Evolutionary conservation across 2,888 invertebrate genomes (phyloP).

Genomic region (Tholera decimalis): DNA sequence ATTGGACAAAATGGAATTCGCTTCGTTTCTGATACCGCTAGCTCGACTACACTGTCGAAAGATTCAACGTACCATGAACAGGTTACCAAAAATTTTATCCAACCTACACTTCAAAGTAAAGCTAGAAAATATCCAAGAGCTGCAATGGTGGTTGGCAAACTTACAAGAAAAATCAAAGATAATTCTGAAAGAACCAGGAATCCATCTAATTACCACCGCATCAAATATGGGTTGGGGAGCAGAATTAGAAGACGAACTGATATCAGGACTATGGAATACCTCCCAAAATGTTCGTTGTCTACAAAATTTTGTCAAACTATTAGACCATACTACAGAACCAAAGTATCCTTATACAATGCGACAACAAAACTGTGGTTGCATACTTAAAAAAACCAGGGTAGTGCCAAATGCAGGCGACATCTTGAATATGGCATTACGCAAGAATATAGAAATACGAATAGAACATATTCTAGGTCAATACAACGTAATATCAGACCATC

Average conservation of each 20-base stretch:
- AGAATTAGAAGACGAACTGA: slow-evolving; percentile 5
- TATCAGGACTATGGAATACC: background rate
- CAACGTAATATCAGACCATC: too few species aligned
- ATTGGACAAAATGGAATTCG: slow-evolving; percentile 15
- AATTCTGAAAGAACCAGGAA: slow-evolving; percentile 2
- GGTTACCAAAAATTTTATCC: background rate
- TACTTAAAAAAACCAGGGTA: slow-evolving; percentile 5
- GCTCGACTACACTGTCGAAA: slow-evolving; percentile 1
- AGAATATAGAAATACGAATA: too few species aligned
- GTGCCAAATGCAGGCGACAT: too few species aligned
- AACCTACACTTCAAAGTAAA: background rate
- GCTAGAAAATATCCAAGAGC: background rate
- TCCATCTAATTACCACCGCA: background rate
- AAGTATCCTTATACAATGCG: slow-evolving; percentile 5
- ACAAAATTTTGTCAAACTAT: background rate
- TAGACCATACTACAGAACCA: background rate
- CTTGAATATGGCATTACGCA: too few species aligned
- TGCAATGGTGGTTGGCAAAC: background rate
- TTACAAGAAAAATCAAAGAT: background rate
- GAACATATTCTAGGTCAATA: too few species aligned
- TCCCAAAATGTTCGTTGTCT: background rate
- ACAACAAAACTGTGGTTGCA: slow-evolving; percentile 2
- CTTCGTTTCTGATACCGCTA: slow-evolving; percentile 1
- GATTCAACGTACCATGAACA: background rate
- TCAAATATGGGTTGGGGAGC: slow-evolving; percentile 10